Base-by-base conservation (phyloP, 1,140 invertebrate species). In the Micrasema minimum region DNA sequence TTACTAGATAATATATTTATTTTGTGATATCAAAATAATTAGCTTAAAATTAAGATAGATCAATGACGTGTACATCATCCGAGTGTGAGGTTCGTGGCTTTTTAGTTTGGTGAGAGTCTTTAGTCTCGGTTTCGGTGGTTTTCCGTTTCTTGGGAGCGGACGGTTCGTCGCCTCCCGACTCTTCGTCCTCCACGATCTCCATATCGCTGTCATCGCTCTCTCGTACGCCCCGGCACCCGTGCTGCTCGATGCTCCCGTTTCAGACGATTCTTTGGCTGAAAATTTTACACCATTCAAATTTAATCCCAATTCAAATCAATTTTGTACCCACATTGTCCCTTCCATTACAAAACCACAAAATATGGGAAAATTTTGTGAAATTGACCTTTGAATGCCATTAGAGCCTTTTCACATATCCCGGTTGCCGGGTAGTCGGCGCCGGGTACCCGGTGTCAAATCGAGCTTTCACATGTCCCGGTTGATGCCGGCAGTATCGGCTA, bases 131-230 rank as follows among this genome's bases (percentile, higher is more conserved):
- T 20, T 68, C 68, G 1, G 31, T 45, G 7, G 22, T 26, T 62
- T 75, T 75, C 2, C 70, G 66, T 43, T 75, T 75, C 46, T 75
- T 75, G 14, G 61, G 9, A 9, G 59, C 16, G 5, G 23, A 16
- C n/a, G n/a, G n/a, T 20, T 46, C 43, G n/a, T 51, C 37, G 18
- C 26, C 48, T 2, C 50, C 66, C 23, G 18, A 37, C 35, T 80
- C 79, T 59, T 84, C 83, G 45, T 84, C 83, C 20, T 84, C 82
- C 12, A 85, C 78, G 16, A 85, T 84, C 67, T 85, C 82, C 82
- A 85, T 82, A 51, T 85, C 83, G 72, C 82, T 83, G 46, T 85
- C 83, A 50, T 85, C 83, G 51, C 81, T 83, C 50, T 84, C 82
- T 2, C 80, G 77, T 23, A 35, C 53, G 10, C 57, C 22, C 10